These are phyloP conservation scores for Rhinella marina DNA, from an alignment of 2,797 vertebrate species.

Conservation along the genomic window DNA sequence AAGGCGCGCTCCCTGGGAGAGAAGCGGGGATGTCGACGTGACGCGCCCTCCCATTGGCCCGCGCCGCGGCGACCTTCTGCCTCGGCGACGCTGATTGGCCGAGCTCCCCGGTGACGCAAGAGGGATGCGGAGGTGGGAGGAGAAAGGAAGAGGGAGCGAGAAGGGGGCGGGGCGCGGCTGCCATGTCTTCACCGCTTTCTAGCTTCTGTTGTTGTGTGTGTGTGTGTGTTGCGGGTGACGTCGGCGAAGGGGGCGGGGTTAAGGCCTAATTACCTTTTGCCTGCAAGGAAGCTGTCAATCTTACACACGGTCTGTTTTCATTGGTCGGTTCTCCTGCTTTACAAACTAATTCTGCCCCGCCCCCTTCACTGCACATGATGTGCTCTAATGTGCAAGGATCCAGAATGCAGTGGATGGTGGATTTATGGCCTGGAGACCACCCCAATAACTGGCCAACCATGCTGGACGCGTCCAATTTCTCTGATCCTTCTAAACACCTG, in stretches of 20 bases:
- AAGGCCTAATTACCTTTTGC: neutral
- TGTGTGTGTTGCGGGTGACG: slow-evolving; percentile 25
- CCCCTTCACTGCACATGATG: neutral
- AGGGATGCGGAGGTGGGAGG: neutral
- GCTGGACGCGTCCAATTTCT: too few species aligned
- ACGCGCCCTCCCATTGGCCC: slow-evolving; percentile 17
- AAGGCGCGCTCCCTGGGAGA: slow-evolving; percentile 22
- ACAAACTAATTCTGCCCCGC: neutral
- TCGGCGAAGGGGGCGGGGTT: neutral
- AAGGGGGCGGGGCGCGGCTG: slow-evolving; percentile 18
- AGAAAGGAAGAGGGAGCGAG: slow-evolving; percentile 14
- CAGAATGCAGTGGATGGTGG: too few species aligned
- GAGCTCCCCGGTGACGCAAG: neutral
- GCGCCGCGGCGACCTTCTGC: neutral
- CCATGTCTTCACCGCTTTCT: slow-evolving; percentile 15
- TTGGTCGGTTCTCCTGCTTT: neutral
- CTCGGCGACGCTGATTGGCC: neutral
- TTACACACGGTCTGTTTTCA: neutral
- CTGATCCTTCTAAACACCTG: too few species aligned
- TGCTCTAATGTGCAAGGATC: neutral
- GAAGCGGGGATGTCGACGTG: neutral
- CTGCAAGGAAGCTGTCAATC: slow-evolving; percentile 24
- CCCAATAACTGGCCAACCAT: too few species aligned
- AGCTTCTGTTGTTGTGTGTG: slow-evolving; percentile 54
- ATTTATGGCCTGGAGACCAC: too few species aligned